phyloP scores from a whole-genome alignment of 2,113 vertebrate species.

The Cephalophus harveyi region DNA sequence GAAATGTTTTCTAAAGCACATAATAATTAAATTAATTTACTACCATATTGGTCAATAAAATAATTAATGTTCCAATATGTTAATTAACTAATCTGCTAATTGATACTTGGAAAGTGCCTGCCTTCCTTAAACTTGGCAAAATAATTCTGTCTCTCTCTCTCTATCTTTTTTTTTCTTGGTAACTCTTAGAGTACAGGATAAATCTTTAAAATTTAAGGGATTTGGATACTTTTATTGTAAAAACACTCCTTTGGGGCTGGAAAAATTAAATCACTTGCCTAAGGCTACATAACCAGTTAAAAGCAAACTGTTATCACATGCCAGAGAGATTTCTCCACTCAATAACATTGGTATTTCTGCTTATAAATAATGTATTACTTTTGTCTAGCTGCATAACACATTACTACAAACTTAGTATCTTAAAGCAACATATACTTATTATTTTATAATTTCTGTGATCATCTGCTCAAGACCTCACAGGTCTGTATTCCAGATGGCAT shows the following conservation, averaged over 20 bases:
- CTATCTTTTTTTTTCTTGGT: neutral
- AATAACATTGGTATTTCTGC: neutral
- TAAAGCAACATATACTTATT: neutral
- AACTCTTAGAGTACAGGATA: neutral
- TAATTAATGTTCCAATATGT: neutral
- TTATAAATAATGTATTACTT: neutral
- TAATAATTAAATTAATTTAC: neutral
- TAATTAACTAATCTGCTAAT: neutral
- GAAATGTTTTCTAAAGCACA: neutral
- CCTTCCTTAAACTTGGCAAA: neutral
- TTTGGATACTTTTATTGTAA: neutral
- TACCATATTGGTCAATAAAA: neutral
- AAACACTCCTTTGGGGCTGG: neutral
- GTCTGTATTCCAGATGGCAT: neutral
- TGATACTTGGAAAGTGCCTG: neutral
- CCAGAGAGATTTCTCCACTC: neutral
- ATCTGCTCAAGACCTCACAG: neutral
- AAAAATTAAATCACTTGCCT: slow-evolving; percentile 7
- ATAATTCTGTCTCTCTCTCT: neutral
- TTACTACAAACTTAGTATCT: neutral
- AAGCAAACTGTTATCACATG: neutral
- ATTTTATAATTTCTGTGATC: neutral
- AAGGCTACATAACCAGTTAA: neutral
- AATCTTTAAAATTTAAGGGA: neutral
- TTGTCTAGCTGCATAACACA: neutral